These are phyloP conservation scores for Caenorhabditis sp. DNA, from an alignment of 2,888 invertebrate genomes.

Conservation along the genomic window DNA sequence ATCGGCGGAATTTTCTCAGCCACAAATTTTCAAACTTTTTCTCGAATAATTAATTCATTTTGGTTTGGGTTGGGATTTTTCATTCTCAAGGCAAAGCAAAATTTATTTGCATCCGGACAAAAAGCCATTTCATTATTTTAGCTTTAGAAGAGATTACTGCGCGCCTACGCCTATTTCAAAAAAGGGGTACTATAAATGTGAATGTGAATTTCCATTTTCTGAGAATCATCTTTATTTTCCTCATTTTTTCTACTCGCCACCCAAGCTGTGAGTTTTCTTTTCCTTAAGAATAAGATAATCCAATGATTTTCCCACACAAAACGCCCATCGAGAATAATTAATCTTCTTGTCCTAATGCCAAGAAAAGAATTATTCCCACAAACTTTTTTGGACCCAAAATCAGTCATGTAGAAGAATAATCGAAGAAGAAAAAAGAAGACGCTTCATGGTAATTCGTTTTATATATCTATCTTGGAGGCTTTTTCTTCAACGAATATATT, in stretches of 20 bases:
- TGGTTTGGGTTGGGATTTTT: too few species aligned
- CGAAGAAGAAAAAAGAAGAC: not conserved
- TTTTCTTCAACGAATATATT: too few species aligned
- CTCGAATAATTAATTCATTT: not conserved
- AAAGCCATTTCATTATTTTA: not conserved
- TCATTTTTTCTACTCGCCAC: too few species aligned
- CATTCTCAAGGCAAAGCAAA: not conserved
- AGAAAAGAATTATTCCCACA: not conserved
- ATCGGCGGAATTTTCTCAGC: not conserved
- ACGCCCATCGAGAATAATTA: not conserved
- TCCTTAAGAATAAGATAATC: too few species aligned
- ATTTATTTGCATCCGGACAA: too few species aligned
- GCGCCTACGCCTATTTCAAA: not conserved
- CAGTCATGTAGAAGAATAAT: not conserved
- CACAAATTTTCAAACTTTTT: not conserved
- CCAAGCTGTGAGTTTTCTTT: too few species aligned
- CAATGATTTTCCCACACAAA: too few species aligned
- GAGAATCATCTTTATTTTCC: not conserved
- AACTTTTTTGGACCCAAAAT: not conserved
- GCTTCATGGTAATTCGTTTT: not conserved
- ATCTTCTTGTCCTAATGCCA: not conserved
- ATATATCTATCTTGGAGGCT: not conserved
- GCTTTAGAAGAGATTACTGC: not conserved
- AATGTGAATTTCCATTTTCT: not conserved
- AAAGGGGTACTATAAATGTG: too few species aligned